Evolutionary conservation across 2,113 vertebrate genomes (phyloP).

Genomic region (Alligator mississippiensis): DNA sequence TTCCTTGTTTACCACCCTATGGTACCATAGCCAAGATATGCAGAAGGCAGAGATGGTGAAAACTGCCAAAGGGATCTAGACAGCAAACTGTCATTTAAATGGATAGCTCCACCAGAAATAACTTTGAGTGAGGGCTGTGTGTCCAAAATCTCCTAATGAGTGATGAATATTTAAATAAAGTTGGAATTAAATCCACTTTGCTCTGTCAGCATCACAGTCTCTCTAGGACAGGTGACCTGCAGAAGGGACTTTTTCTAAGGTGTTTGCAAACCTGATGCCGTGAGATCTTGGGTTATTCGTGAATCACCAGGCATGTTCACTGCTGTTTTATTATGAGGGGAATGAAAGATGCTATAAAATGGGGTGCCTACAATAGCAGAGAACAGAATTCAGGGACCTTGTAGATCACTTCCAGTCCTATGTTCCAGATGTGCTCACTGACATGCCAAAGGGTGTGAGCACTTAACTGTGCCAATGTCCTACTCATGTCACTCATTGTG

Average conservation of each 20-base stretch:
- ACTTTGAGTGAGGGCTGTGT: neutral
- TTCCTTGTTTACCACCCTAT: neutral
- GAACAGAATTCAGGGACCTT: too few species aligned
- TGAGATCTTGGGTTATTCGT: neutral
- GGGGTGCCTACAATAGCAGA: too few species aligned
- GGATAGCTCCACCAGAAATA: neutral
- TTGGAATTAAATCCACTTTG: neutral
- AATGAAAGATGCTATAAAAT: too few species aligned
- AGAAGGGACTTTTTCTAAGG: neutral
- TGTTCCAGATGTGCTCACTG: too few species aligned
- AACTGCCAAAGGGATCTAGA: neutral
- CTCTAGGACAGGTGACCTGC: neutral
- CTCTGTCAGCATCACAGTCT: neutral
- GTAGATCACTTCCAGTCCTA: too few species aligned
- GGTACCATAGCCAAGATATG: neutral
- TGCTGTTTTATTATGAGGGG: neutral
- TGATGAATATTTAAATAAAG: neutral
- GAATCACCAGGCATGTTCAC: neutral
- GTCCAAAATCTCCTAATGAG: neutral
- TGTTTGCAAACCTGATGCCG: neutral
- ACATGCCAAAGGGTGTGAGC: neutral
- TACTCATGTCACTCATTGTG: neutral
- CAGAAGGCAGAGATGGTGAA: too few species aligned
- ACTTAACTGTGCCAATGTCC: neutral
- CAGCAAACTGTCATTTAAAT: neutral